A percentile compares a stretch with the other conserved stretches of the same genome.
Conservation (phyloP, 2,113 vertebrate genomes). For the Pitta sordida region DNA sequence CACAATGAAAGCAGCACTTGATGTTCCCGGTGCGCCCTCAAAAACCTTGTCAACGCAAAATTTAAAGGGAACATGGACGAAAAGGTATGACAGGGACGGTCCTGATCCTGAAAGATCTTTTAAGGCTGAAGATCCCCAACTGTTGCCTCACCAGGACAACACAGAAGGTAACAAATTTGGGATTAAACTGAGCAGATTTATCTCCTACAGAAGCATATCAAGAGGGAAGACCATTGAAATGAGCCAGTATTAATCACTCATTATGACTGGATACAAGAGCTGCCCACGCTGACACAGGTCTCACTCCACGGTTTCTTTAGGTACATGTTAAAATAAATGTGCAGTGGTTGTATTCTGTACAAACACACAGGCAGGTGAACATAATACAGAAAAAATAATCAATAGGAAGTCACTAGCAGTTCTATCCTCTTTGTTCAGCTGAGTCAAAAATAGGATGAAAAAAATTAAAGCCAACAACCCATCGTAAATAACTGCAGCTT, state of each 20-base stretch:
- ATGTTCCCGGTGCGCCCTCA: neutral
- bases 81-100: neutral
- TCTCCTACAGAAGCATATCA: neutral
- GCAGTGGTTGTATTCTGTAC: neutral
- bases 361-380: neutral
- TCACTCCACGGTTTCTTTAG: neutral
- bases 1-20: neutral
- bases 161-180: neutral
- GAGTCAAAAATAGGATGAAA: constrained; percentile 12
- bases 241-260: neutral
- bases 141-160: neutral
- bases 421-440: neutral
- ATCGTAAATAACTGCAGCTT: constrained; percentile 24
- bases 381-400: neutral
- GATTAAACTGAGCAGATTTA: neutral
- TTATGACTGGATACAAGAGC: neutral
- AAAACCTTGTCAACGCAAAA: neutral
- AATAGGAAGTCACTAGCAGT: neutral
- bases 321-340: neutral
- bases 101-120: neutral
- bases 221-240: neutral
- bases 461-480: constrained; percentile 31
- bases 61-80: neutral
- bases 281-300: too few species aligned
- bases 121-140: neutral